Evolutionary conservation across 2,888 invertebrate genomes (phyloP).

Genomic region (Eledona agricola): DNA sequence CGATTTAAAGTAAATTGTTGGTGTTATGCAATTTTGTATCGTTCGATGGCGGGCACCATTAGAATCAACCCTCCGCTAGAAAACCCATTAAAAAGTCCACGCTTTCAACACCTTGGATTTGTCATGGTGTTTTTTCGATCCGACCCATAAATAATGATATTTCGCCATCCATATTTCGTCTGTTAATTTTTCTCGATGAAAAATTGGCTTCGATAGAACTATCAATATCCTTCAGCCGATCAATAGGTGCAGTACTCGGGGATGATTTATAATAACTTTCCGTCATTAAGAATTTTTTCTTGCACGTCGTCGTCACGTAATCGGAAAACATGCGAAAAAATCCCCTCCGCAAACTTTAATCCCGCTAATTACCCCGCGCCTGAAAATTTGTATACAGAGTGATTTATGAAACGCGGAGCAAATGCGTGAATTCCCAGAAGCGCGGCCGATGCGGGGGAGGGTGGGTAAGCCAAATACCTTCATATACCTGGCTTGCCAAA

Average conservation of each 20-base stretch:
- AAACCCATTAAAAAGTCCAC: background rate
- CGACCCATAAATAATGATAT: constrained; percentile 39
- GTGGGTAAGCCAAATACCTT: constrained; percentile 38
- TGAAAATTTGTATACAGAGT: background rate
- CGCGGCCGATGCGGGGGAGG: constrained; percentile 46
- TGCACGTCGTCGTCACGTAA: constrained; percentile 6
- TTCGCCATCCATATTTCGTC: constrained; percentile 35
- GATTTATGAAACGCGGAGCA: no score
- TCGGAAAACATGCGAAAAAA: background rate
- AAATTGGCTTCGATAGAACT: constrained; percentile 50
- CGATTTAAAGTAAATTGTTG: no score
- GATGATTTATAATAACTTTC: constrained; percentile 44
- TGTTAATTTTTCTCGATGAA: constrained; percentile 54
- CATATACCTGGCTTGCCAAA: constrained; percentile 50
- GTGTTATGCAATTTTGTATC: no score
- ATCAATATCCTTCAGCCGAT: constrained; percentile 43
- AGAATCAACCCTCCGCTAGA: no score
- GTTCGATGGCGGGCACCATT: no score
- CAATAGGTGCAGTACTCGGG: constrained; percentile 40
- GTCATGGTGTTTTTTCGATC: constrained; percentile 40
- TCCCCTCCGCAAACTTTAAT: no score
- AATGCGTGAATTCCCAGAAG: constrained; percentile 51
- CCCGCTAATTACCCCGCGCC: no score
- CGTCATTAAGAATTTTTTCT: constrained; percentile 36
- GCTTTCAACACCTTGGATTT: constrained; percentile 43